Evolutionary conservation across 2,113 vertebrate genomes (phyloP).

Genomic region (Nesoenas mayeri): DNA sequence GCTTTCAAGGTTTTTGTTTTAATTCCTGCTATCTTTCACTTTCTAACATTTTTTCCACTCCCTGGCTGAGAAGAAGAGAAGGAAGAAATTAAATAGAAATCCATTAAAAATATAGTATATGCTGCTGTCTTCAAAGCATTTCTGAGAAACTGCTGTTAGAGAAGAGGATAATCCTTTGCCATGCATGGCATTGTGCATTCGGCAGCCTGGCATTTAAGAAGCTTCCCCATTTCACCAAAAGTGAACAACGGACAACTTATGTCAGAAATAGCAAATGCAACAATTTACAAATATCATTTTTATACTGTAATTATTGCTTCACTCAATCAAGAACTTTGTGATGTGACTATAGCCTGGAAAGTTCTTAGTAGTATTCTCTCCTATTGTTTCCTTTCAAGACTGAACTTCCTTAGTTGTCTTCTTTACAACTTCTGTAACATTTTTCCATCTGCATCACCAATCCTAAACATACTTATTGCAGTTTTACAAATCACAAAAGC

Average conservation of each 20-base stretch:
- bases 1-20: background rate
- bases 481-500: background rate
- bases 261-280: slow-evolving; percentile 30
- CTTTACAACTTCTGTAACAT: background rate
- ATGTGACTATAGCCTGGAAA: background rate
- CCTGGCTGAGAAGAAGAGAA: background rate
- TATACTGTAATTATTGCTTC: background rate
- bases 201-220: slow-evolving; percentile 56
- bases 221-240: slow-evolving; percentile 60
- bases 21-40: background rate
- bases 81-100: background rate
- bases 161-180: slow-evolving; percentile 1
- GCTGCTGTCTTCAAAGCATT: background rate
- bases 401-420: background rate
- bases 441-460: background rate
- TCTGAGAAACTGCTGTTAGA: slow-evolving; percentile 38
- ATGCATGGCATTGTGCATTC: background rate
- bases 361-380: background rate
- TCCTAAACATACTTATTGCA: background rate
- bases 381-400: background rate
- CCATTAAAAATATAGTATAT: background rate
- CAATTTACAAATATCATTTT: background rate
- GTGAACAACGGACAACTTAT: slow-evolving; percentile 37
- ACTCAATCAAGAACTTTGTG: background rate
- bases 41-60: background rate